Evolutionary conservation across 1,140 invertebrate genomes (phyloP).

Genomic region (Yoshiicerus persimilis): DNA sequence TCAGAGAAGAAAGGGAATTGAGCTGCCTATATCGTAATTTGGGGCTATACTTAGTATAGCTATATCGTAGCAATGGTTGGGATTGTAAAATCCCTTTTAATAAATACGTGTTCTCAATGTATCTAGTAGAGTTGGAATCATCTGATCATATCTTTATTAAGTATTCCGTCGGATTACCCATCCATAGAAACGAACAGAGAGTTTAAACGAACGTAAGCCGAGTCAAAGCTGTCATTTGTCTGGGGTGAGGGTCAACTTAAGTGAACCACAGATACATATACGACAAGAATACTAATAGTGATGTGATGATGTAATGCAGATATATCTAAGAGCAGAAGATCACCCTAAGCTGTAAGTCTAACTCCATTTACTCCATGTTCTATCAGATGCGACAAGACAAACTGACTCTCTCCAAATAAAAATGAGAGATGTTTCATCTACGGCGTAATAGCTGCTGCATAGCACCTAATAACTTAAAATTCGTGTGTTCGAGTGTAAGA

Average conservation of each 20-base stretch:
- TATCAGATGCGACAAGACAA: background rate
- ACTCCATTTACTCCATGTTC: background rate
- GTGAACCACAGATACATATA: background rate
- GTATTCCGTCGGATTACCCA: background rate
- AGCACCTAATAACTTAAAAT: background rate
- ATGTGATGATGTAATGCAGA: background rate
- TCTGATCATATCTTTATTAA: conserved; percentile 1
- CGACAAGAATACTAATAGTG: background rate
- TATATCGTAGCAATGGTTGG: too few species aligned
- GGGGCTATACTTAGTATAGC: too few species aligned
- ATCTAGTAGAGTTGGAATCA: background rate
- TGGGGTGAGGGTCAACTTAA: conserved; percentile 4
- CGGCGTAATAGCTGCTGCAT: background rate
- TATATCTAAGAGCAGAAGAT: background rate
- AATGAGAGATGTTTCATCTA: background rate
- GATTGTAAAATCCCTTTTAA: too few species aligned
- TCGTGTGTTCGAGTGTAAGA: background rate
- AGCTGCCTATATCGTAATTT: too few species aligned
- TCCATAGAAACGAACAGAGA: background rate
- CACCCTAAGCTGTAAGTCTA: background rate
- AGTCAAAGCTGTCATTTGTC: background rate
- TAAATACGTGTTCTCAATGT: background rate
- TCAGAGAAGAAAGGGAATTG: too few species aligned
- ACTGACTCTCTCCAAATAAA: background rate
- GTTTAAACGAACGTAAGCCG: background rate